These are phyloP conservation scores for Sylvilagus floridanus DNA, from an alignment of 2,797 vertebrate genomes.

Conservation along the genomic window DNA sequence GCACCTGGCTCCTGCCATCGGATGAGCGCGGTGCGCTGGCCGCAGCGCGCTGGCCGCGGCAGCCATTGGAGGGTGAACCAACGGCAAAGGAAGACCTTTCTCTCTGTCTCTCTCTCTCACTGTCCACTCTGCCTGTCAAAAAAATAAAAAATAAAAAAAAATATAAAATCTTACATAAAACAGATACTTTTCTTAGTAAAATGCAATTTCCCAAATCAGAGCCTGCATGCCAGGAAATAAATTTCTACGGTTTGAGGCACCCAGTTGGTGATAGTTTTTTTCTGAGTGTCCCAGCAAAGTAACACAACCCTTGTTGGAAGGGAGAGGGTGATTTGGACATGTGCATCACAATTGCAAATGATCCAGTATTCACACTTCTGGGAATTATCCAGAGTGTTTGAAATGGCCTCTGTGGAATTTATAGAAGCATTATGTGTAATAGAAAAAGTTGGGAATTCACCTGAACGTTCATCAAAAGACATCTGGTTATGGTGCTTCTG, in stretches of 20 bases:
- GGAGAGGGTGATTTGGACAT: neutral
- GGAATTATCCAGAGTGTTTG: neutral
- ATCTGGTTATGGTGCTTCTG: too few species aligned
- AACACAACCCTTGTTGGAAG: too few species aligned
- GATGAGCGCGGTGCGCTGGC: too few species aligned
- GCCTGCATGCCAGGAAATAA: neutral
- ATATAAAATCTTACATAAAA: neutral
- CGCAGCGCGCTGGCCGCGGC: too few species aligned
- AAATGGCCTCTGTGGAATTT: neutral
- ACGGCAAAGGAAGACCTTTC: too few species aligned
- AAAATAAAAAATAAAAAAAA: too few species aligned
- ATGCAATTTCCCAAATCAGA: neutral
- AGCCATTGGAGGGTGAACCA: too few species aligned
- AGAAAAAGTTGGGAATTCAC: neutral
- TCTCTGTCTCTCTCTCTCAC: too few species aligned
- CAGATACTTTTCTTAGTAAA: slow-evolving; percentile 18
- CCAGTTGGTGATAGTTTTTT: neutral
- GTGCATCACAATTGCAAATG: neutral
- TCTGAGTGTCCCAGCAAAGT: neutral
- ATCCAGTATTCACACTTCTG: neutral
- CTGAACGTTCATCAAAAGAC: neutral
- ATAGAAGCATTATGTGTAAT: neutral
- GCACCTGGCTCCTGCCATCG: too few species aligned
- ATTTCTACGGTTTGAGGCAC: neutral
- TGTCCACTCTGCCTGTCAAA: too few species aligned